phyloP scores from a whole-genome alignment of 2,888 invertebrate genomes.

The Zygothrica quintamaculata region DNA sequence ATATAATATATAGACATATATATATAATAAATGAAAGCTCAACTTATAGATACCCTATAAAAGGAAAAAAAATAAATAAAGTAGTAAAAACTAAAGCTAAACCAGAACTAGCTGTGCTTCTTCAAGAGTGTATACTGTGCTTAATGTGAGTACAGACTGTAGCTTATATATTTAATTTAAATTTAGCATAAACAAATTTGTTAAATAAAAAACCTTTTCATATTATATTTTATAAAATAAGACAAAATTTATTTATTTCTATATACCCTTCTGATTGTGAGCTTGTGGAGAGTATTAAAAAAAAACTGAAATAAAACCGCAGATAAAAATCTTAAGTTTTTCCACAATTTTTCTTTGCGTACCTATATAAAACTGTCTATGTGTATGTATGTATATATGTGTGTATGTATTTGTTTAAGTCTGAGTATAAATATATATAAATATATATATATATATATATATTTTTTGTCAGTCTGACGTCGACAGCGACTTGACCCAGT shows the following conservation, averaged over 20 bases:
- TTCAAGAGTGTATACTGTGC: no score
- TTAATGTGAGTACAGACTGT: no score
- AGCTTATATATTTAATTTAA: no score
- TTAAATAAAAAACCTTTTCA: no score
- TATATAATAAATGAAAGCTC: not conserved
- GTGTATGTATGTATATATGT: not conserved
- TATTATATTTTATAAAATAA: no score
- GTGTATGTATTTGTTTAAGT: not conserved
- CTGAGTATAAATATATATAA: not conserved
- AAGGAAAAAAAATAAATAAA: constrained; percentile 27
- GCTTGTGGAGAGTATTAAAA: constrained; percentile 20
- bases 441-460: not conserved
- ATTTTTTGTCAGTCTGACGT: constrained; percentile 27
- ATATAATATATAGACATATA: not conserved
- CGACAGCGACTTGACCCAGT: constrained; percentile 73
- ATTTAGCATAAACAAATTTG: no score
- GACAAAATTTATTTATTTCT: no score
- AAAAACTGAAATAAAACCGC: constrained; percentile 71
- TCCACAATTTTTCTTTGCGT: constrained; percentile 67
- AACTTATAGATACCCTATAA: constrained; percentile 25
- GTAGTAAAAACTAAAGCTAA: no score
- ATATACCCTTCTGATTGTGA: no score
- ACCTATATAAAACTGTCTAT: constrained; percentile 1
- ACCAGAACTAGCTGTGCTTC: no score
- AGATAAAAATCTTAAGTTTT: constrained; percentile 76